Base-by-base conservation (phyloP, 2,797 vertebrate species). In the Natrix natrix region DNA sequence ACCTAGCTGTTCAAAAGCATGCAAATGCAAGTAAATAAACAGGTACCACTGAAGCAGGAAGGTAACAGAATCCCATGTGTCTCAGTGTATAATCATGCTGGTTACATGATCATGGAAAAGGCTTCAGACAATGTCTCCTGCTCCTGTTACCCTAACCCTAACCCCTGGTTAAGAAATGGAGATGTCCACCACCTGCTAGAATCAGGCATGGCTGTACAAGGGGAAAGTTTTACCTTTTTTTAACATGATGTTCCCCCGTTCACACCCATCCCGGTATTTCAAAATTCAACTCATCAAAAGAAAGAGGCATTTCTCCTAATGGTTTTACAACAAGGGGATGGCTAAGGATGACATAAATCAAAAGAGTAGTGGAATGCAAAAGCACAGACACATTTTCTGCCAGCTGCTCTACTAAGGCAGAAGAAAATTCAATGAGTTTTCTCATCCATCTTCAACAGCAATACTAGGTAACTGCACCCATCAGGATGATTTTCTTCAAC, bases 281-380 rank as follows among this genome's bases (percentile, higher is more conserved):
- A 91, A n/a, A 89, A 94, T 94, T 94, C 89, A 66, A 93, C 96
- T 95, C 95, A 92, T 95, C 92, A 95, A 87, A n/a, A 94, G 83
- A 22, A 95, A 94, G 92, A 89, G 61, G 88, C 87, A 90, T 94
- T 93, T 93, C 90, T 61, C 93, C 94, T 92, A 95, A 88, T 17
- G 74, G 89, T 93, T 95, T 90, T 86, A n/a, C 92, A 59, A 59
- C 91, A 94, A 63, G 87, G 69, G 32, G 13, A 55, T 94, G 89
- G 91, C 63, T 92, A 91, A 94, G 94, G 94, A 94, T 32, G 37
- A 66, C 91, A 96, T 94, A 96, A 95, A 97, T 96, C 94, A 96
- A 52, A 52, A 94, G 91, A 90, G 88, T 91, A 92, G 92, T 87
- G 93, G 88, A 56, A 92, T 43, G 87, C 63, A 93, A 66, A 56